These are phyloP conservation scores for Calameuta filiformis DNA, from an alignment of 2,888 invertebrate species.

Conservation along the genomic window DNA sequence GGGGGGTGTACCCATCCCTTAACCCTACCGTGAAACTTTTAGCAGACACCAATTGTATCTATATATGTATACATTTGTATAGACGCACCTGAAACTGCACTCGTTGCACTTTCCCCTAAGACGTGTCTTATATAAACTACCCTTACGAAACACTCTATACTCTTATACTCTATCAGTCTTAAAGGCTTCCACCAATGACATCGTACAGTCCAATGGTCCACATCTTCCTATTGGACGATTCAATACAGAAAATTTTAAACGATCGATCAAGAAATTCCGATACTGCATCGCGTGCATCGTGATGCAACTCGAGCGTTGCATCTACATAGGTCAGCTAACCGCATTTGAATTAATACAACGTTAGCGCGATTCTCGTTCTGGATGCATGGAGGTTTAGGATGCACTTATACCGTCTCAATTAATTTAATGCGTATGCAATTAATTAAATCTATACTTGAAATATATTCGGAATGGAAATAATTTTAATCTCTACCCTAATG, in stretches of 20 bases:
- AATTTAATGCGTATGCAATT: too few relatives aligned
- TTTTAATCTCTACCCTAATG: too few relatives aligned
- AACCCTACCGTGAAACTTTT: neutral
- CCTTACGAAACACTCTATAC: too few relatives aligned
- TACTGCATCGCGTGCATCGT: neutral
- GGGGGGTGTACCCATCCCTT: too few relatives aligned
- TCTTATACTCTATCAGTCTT: neutral
- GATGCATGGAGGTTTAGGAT: neutral
- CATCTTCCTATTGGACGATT: neutral
- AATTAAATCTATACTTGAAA: too few relatives aligned
- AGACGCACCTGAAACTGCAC: neutral
- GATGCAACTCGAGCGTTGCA: neutral
- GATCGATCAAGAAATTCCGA: neutral
- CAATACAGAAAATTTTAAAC: neutral
- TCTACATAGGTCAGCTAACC: neutral
- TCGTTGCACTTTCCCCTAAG: neutral
- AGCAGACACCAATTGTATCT: neutral
- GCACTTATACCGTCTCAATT: neutral
- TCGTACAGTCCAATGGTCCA: neutral
- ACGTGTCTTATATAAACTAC: too few relatives aligned
- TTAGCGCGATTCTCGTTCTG: neutral
- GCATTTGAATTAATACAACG: neutral
- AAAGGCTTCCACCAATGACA: neutral
- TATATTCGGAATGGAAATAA: too few relatives aligned
- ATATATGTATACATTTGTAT: too few relatives aligned